phyloP scores from a whole-genome alignment of 2,888 invertebrate species.

The Parnassius orleans region DNA sequence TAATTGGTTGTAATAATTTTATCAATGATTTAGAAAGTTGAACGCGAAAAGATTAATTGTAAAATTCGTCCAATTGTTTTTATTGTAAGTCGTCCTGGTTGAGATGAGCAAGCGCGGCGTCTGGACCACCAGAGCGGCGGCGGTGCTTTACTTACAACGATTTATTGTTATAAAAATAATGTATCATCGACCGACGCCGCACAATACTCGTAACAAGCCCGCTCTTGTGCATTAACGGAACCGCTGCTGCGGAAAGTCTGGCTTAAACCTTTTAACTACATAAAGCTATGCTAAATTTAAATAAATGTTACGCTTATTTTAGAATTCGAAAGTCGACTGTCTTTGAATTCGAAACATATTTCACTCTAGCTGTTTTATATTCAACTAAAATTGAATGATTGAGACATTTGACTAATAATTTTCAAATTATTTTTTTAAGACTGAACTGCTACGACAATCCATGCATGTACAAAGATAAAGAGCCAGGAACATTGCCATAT shows the following conservation, averaged over 20 bases:
- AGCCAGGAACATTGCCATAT: not conserved
- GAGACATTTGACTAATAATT: no score
- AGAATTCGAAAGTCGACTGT: no score
- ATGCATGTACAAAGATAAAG: slow-evolving; percentile 17
- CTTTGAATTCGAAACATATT: no score
- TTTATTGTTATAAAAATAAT: slow-evolving; percentile 82
- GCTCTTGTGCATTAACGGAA: slow-evolving; percentile 64
- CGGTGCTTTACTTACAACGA: slow-evolving; percentile 77
- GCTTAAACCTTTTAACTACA: slow-evolving; percentile 34
- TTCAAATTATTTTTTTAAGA: no score
- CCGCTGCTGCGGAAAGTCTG: slow-evolving; percentile 19
- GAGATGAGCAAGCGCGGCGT: slow-evolving; percentile 28
- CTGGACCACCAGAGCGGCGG: slow-evolving; percentile 66
- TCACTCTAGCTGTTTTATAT: no score
- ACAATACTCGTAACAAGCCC: slow-evolving; percentile 76
- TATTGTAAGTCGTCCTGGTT: slow-evolving; percentile 30
- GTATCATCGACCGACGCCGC: slow-evolving; percentile 70
- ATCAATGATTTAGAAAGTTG: not conserved
- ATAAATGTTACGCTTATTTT: no score
- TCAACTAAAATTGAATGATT: no score
- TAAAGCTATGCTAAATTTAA: slow-evolving; percentile 37
- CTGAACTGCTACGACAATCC: slow-evolving; percentile 1
- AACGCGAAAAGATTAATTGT: slow-evolving; percentile 30
- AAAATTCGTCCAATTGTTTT: slow-evolving; percentile 31
- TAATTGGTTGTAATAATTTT: no score